Percentiles rank a stretch among this genome's conserved stretches.
Conservation (phyloP, 2,113 vertebrate species). For the Python bivittatus region DNA sequence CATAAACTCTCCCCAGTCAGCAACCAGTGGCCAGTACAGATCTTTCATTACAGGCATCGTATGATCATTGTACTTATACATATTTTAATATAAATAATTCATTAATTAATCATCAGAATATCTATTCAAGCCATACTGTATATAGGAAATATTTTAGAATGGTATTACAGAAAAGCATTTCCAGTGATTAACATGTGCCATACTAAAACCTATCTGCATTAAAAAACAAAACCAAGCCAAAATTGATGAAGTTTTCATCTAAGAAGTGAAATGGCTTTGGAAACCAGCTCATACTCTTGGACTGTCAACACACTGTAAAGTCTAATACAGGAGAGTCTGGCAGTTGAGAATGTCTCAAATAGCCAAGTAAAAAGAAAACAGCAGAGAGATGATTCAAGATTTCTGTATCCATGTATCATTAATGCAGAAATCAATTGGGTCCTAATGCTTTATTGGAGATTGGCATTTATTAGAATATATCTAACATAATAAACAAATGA, state of each 20-base stretch:
- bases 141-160: background rate
- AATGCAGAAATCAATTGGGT: background rate
- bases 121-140: background rate
- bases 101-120: background rate
- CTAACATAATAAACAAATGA: background rate
- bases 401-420: background rate
- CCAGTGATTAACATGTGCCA: background rate
- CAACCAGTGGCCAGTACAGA: background rate
- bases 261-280: background rate
- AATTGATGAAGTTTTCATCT: background rate
- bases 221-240: background rate
- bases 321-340: background rate
- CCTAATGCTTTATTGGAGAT: background rate
- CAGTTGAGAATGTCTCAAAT: background rate
- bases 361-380: background rate
- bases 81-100: background rate
- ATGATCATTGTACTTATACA: background rate
- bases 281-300: background rate
- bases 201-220: background rate
- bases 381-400: background rate
- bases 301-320: too few relatives aligned
- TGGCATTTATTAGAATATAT: background rate
- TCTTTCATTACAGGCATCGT: background rate
- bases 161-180: background rate
- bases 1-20: background rate